Percentiles rank a stretch among this genome's conserved stretches.
These are phyloP conservation scores for Drosophila testacea DNA, from an alignment of 2,888 invertebrate species.

Conservation along the genomic window DNA sequence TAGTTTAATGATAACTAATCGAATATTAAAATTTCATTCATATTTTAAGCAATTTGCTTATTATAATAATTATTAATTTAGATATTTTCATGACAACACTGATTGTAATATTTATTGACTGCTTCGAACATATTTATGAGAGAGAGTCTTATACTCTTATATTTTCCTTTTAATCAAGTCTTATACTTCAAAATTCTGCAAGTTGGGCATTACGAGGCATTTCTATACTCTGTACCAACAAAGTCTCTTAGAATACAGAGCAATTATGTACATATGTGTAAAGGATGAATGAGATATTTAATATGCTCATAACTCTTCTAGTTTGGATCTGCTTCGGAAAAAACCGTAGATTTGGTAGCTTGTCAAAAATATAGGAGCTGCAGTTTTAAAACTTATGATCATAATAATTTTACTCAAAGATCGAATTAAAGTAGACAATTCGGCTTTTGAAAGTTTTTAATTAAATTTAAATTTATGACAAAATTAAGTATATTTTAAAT, in stretches of 20 bases:
- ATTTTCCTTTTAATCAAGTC: neutral
- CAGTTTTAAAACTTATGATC: neutral
- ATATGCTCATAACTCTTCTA: neutral
- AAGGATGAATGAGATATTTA: neutral
- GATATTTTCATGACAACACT: neutral
- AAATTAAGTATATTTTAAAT: too few species aligned
- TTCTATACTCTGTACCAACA: conserved; percentile 8
- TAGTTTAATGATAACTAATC: neutral
- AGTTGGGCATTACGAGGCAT: conserved; percentile 29
- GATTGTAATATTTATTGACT: conserved; percentile 1
- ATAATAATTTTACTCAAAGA: neutral
- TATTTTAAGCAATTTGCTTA: neutral
- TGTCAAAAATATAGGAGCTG: neutral
- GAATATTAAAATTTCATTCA: neutral
- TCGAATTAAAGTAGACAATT: too few species aligned
- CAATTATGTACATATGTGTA: neutral
- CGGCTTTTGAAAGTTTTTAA: too few species aligned
- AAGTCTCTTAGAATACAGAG: neutral
- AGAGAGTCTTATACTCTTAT: conserved; percentile 23
- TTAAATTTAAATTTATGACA: too few species aligned
- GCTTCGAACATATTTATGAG: neutral
- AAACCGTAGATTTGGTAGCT: neutral
- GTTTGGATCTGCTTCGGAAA: neutral
- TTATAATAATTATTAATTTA: rapidly evolving
- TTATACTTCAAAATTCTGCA: conserved; percentile 26